These are phyloP conservation scores for Myotis daubentonii DNA, from an alignment of 2,797 vertebrate genomes.

Conservation along the genomic window DNA sequence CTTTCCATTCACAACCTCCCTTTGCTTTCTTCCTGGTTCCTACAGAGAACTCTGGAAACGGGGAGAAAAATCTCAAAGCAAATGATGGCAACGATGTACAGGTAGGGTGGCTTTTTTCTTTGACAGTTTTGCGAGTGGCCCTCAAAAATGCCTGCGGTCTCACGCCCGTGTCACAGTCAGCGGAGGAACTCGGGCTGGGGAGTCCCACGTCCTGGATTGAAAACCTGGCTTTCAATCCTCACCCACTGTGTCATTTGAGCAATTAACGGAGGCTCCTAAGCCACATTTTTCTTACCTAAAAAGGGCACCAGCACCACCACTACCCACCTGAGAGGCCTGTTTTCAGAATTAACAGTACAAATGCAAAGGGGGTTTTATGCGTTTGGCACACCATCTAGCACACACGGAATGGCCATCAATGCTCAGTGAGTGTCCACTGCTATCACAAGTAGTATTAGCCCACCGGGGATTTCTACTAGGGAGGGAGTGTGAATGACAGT, in stretches of 20 bases:
- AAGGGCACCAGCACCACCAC: background rate
- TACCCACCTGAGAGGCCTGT: accelerated
- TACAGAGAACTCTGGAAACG: background rate
- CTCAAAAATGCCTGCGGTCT: background rate
- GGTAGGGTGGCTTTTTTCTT: accelerated
- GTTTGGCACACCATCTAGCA: accelerated
- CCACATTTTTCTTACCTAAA: background rate
- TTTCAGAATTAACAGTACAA: background rate
- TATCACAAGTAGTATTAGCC: background rate
- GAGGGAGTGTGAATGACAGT: background rate
- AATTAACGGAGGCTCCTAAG: background rate
- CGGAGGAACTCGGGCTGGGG: background rate
- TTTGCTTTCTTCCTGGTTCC: background rate
- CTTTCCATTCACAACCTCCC: background rate
- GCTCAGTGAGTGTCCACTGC: too few relatives aligned
- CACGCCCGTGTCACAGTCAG: accelerated
- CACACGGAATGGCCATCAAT: background rate
- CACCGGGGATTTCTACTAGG: background rate
- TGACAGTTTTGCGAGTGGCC: background rate
- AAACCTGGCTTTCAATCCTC: background rate
- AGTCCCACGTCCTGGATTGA: background rate
- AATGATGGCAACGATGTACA: accelerated
- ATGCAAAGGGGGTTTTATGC: background rate
- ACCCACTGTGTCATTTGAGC: background rate
- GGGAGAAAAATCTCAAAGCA: background rate